These are phyloP conservation scores for Spicauda simplicius DNA, from an alignment of 2,888 invertebrate genomes.

Conservation along the genomic window DNA sequence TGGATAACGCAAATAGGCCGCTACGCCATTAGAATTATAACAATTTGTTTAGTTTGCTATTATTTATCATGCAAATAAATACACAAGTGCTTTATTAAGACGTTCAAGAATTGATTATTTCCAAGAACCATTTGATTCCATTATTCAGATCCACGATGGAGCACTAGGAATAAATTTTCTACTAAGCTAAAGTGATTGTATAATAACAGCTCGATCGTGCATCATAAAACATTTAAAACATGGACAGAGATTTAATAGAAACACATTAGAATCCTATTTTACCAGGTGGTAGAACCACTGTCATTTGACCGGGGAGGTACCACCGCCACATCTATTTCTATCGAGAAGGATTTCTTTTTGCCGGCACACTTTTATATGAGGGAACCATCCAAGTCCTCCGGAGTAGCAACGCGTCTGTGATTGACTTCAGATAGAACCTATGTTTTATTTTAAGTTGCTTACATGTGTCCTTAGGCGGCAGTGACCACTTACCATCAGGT, in stretches of 20 bases:
- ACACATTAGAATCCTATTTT: neutral
- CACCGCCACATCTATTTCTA: no score
- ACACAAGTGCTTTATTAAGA: conserved; percentile 22
- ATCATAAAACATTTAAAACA: neutral
- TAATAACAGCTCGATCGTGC: neutral
- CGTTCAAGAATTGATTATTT: conserved; percentile 27
- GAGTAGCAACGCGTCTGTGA: no score
- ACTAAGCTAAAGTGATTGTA: neutral
- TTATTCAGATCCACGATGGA: conserved; percentile 24
- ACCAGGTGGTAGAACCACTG: no score
- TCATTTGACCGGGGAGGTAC: no score
- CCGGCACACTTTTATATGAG: no score
- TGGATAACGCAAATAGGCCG: conserved; percentile 32
- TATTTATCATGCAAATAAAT: conserved; percentile 35
- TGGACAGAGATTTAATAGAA: neutral
- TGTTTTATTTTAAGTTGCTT: no score
- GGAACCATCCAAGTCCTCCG: no score
- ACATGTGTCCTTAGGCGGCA: no score
- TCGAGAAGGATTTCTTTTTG: no score
- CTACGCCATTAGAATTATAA: conserved; percentile 32
- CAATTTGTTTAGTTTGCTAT: conserved; percentile 14
- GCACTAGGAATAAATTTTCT: conserved; percentile 4
- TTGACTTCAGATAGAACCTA: no score
- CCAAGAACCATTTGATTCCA: conserved; percentile 16
- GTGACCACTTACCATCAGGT: no score